Percentiles rank a stretch among this genome's conserved stretches.
phyloP scores from a whole-genome alignment of 2,888 invertebrate species.

The Listrodromus nycthemerus region DNA sequence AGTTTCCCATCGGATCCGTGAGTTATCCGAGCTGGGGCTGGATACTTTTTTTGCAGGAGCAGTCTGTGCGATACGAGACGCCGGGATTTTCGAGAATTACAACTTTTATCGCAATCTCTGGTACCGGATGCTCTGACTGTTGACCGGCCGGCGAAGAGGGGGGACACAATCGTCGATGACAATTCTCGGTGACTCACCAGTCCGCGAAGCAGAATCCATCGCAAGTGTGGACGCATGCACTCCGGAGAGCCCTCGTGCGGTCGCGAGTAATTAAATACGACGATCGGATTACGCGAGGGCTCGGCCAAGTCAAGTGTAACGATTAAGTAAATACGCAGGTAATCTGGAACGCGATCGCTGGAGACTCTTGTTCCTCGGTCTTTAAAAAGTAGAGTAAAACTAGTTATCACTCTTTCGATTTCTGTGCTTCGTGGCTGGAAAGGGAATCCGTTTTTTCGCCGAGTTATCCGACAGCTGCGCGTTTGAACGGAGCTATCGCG shows the following conservation, averaged over 20 bases:
- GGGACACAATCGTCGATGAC: neutral
- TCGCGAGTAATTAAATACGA: constrained; percentile 62
- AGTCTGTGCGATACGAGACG: neutral
- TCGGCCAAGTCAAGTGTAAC: constrained; percentile 53
- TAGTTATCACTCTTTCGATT: neutral
- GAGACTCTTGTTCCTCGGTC: neutral
- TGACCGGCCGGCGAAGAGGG: neutral
- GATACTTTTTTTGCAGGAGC: too few species aligned
- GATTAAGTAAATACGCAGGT: constrained; percentile 42
- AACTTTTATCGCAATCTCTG: neutral
- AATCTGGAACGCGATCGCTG: constrained; percentile 49
- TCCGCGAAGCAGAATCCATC: constrained; percentile 41
- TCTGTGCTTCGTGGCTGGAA: neutral
- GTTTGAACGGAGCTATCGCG: neutral
- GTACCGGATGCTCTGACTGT: constrained; percentile 48
- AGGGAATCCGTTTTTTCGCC: neutral
- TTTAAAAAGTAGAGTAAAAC: too few species aligned
- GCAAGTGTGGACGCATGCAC: constrained; percentile 38
- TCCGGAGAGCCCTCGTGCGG: constrained; percentile 43
- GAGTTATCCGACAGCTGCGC: neutral
- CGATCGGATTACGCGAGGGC: constrained; percentile 52
- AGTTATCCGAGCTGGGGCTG: too few species aligned
- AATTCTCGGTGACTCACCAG: constrained; percentile 54
- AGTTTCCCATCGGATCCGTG: too few species aligned
- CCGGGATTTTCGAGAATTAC: neutral